Percentiles rank a stretch among this genome's conserved stretches.
Evolutionary conservation across 2,888 invertebrate genomes (phyloP).

Genomic region (Coremacera marginata): DNA sequence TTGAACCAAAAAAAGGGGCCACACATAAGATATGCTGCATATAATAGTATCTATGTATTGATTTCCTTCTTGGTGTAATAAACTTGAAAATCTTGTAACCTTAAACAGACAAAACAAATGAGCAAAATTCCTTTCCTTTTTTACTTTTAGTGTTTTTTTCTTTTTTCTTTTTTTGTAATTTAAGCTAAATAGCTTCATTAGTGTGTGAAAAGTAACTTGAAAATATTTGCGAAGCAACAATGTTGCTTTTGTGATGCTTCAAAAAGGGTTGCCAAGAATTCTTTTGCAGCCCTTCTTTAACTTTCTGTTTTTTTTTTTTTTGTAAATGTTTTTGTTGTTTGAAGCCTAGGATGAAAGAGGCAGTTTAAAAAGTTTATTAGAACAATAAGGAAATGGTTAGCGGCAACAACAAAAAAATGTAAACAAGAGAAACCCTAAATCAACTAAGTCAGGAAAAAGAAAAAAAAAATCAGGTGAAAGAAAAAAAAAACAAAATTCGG

Average conservation of each 20-base stretch:
- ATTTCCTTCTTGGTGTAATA: conserved; percentile 59
- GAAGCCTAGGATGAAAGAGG: conserved; percentile 45
- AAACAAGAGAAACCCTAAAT: conserved; percentile 39
- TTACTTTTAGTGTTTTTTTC: too few species aligned
- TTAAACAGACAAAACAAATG: neutral
- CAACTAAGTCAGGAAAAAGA: neutral
- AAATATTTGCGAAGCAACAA: conserved; percentile 54
- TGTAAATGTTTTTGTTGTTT: neutral
- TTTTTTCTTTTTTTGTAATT: neutral
- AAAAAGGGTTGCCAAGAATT: conserved; percentile 57
- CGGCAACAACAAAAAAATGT: conserved; percentile 40
- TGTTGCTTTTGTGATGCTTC: conserved; percentile 58
- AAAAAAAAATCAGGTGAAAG: neutral
- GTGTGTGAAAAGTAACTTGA: conserved; percentile 59
- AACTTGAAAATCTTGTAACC: conserved; percentile 52
- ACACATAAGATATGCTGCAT: conserved; percentile 17
- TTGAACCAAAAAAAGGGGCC: neutral
- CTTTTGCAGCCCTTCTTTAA: conserved; percentile 8
- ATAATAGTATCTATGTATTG: too few species aligned
- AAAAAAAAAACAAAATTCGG: conserved; percentile 56
- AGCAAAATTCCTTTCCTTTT: neutral
- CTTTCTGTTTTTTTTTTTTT: conserved; percentile 27
- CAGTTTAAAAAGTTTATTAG: conserved; percentile 65
- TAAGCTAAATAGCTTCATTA: conserved; percentile 62
- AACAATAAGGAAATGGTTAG: conserved; percentile 64